Conservation (phyloP, 2,113 vertebrate genomes). For the Trichomycterus rosablanca region DNA sequence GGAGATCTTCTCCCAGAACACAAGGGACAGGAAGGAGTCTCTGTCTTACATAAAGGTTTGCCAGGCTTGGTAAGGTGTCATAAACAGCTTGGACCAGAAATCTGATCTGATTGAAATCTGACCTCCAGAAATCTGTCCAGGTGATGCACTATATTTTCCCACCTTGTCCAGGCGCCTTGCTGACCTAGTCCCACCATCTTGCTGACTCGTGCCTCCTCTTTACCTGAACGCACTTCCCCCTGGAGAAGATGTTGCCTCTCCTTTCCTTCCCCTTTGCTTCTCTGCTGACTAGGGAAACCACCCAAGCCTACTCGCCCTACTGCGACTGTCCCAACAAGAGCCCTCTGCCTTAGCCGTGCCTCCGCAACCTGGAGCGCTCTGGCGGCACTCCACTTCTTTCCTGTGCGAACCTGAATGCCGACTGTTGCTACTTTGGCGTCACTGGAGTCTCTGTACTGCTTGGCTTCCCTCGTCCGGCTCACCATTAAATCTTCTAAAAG, state of each 20-base stretch:
- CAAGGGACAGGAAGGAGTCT: no score
- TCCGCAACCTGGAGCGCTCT: no score
- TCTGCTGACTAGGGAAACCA: no score
- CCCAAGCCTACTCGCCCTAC: background rate
- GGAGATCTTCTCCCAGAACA: no score
- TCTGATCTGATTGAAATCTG: no score
- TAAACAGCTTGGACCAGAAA: no score
- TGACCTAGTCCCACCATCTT: background rate
- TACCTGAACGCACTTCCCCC: background rate
- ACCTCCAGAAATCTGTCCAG: no score
- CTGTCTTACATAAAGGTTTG: no score
- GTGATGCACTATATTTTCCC: no score
- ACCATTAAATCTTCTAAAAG: background rate
- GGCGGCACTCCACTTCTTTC: no score
- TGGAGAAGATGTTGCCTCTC: background rate
- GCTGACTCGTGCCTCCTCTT: background rate
- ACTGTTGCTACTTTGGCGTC: background rate
- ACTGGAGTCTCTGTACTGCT: background rate
- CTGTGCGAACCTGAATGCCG: background rate
- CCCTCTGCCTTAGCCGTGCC: no score
- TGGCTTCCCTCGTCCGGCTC: background rate
- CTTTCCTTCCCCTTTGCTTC: background rate
- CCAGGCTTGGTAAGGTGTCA: no score
- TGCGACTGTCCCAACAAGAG: background rate
- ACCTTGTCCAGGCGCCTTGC: conserved; percentile 9